These are phyloP conservation scores for Coelogynopora nodosa DNA, from an alignment of 2,888 invertebrate genomes.

Conservation along the genomic window DNA sequence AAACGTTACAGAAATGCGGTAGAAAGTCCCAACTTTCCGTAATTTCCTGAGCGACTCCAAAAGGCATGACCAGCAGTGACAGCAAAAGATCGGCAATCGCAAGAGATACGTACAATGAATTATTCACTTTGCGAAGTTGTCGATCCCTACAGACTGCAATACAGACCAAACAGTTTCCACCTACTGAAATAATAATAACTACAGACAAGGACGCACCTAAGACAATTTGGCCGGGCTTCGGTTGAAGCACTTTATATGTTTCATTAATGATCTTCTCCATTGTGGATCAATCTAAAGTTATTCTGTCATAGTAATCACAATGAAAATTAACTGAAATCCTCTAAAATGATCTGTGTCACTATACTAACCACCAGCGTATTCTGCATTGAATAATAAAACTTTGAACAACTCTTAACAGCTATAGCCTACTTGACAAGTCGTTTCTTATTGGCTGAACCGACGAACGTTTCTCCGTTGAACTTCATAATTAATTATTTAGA, in stretches of 20 bases:
- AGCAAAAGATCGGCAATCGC: constrained; percentile 96
- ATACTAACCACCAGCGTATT: too few relatives aligned
- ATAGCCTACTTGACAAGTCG: too few relatives aligned
- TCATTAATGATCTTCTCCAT: too few relatives aligned
- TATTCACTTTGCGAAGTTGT: constrained; percentile 68
- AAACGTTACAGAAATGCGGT: constrained; percentile 88
- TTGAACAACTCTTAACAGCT: too few relatives aligned
- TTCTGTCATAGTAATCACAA: too few relatives aligned
- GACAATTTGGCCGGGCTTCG: not conserved
- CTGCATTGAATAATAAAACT: too few relatives aligned
- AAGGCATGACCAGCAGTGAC: constrained; percentile 93
- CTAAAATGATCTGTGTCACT: too few relatives aligned
- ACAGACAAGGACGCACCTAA: constrained; percentile 66
- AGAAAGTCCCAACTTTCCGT: constrained; percentile 97
- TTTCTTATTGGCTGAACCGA: too few relatives aligned
- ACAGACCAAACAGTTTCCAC: constrained; percentile 90
- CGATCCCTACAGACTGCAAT: constrained; percentile 94
- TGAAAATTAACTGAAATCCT: too few relatives aligned
- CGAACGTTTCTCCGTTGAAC: too few relatives aligned
- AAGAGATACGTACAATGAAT: constrained; percentile 75
- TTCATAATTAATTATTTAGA: too few relatives aligned
- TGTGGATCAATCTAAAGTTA: too few relatives aligned
- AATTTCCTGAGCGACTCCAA: constrained; percentile 84
- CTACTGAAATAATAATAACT: constrained; percentile 84
- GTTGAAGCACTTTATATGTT: not conserved